Evolutionary conservation across 2,113 vertebrate species (phyloP), one percentile per base, ranked within the genome.

Genomic region (Anser brachyrhynchus): DNA sequence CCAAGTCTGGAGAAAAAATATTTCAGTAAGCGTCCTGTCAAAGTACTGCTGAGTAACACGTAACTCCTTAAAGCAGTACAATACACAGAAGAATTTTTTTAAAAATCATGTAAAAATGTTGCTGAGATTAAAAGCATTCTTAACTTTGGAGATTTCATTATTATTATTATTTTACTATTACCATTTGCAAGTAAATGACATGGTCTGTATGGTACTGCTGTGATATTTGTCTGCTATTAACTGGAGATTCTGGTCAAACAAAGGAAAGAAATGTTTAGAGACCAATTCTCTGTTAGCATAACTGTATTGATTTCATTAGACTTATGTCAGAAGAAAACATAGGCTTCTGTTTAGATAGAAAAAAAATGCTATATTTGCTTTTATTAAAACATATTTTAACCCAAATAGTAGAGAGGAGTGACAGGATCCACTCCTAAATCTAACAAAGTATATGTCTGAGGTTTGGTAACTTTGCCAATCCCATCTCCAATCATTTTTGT

Each of bases 321-420:
- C 18, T 93, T 65, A 44, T 37, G 52, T 78, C 73, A 81, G 52
- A 35, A 84, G 61, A 86, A 95, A 87, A 76, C 31, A 75, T 0
- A 84, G 54, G 17, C 9, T 81, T 82, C 57, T 79, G 9, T 55
- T 89, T 57, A 70, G 29, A n/a, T 33, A 81, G 39, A 33, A 59
- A 61, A 41, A 73, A 46, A 46, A 39, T 10, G 2, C 13, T n/a
- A 77, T 10, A 75, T 72, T 93, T 86, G 16, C 55, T 80, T 93
- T 90, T 88, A 84, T 87, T 90, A 96, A 94, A 92, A 55, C 29
- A 49, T 57, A 73, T 84, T 84, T 89, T 61, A 89, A 78, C 11
- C 39, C 29, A 39, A 94, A 43, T 11, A 67, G 35, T 69, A 67
- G 18, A 69, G 15, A 86, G 41, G 28, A 86, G 28, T 39, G 59